Evolutionary conservation across 2,888 invertebrate genomes (phyloP).

Genomic region (Lapara coniferarum): DNA sequence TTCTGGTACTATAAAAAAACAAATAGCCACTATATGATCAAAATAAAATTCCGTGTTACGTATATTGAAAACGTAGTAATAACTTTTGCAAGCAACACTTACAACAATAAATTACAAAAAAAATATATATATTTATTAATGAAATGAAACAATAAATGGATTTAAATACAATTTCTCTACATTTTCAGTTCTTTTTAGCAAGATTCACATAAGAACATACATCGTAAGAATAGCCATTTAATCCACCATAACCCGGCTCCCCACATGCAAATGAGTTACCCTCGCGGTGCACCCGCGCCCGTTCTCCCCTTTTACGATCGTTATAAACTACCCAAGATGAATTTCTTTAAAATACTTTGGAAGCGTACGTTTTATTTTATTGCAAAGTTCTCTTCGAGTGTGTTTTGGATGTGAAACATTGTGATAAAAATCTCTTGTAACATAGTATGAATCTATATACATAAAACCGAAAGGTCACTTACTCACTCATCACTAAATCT

Average conservation of each 20-base stretch:
- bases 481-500: too few relatives aligned
- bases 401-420: not conserved
- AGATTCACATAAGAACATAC: slow-evolving; percentile 13
- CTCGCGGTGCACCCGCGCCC: slow-evolving; percentile 38
- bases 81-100: too few relatives aligned
- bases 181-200: not conserved
- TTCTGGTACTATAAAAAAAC: too few relatives aligned
- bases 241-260: slow-evolving; percentile 43
- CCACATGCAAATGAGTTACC: slow-evolving; percentile 63
- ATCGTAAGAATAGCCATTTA: slow-evolving; percentile 17
- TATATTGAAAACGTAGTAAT: too few relatives aligned
- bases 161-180: not conserved
- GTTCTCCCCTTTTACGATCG: slow-evolving; percentile 55
- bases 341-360: slow-evolving; percentile 43
- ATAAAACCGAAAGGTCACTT: too few relatives aligned
- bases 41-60: too few relatives aligned
- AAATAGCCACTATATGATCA: too few relatives aligned
- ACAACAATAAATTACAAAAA: too few relatives aligned
- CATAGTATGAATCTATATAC: too few relatives aligned
- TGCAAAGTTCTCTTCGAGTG: not conserved
- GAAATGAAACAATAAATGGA: not conserved
- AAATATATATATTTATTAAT: too few relatives aligned
- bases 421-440: too few relatives aligned
- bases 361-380: slow-evolving; percentile 27
- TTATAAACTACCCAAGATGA: slow-evolving; percentile 60